These are phyloP conservation scores for Antrozous pallidus DNA, from an alignment of 2,797 vertebrate species.

Conservation along the genomic window DNA sequence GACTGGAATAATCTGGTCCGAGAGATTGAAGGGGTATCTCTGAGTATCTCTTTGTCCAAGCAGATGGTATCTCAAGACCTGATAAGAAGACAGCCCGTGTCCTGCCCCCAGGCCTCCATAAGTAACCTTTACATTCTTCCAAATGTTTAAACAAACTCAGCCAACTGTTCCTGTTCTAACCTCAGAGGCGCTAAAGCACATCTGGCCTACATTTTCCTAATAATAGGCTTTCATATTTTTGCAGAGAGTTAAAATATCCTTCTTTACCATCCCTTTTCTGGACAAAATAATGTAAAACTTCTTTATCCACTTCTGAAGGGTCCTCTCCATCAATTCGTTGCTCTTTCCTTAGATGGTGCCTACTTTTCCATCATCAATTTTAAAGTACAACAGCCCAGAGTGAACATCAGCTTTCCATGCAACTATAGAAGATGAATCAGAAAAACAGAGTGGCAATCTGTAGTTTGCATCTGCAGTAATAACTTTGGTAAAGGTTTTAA, in stretches of 20 bases:
- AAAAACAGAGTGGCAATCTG: background rate
- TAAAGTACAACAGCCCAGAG: background rate
- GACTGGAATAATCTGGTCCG: background rate
- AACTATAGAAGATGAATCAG: background rate
- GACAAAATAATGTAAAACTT: background rate
- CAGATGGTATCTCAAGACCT: conserved; percentile 45
- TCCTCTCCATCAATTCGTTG: background rate
- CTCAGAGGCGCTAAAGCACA: conserved; percentile 46
- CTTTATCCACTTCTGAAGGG: conserved; percentile 1
- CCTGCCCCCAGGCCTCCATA: conserved; percentile 30
- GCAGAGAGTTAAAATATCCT: conserved; percentile 27
- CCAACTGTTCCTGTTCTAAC: conserved; percentile 39
- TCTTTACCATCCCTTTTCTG: conserved; percentile 7
- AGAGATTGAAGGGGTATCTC: background rate
- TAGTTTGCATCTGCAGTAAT: background rate
- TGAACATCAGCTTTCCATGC: background rate
- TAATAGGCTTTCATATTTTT: conserved; percentile 39
- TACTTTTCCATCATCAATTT: conserved; percentile 26
- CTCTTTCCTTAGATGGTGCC: background rate
- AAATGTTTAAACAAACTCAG: conserved; percentile 57
- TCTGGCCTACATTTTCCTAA: conserved; percentile 56
- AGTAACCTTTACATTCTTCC: conserved; percentile 56
- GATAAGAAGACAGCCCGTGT: conserved; percentile 23
- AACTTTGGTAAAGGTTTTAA: background rate
- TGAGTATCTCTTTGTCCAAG: background rate